Conservation (phyloP, 2,113 vertebrate species). For the Haplochromis vanheusdeni region DNA sequence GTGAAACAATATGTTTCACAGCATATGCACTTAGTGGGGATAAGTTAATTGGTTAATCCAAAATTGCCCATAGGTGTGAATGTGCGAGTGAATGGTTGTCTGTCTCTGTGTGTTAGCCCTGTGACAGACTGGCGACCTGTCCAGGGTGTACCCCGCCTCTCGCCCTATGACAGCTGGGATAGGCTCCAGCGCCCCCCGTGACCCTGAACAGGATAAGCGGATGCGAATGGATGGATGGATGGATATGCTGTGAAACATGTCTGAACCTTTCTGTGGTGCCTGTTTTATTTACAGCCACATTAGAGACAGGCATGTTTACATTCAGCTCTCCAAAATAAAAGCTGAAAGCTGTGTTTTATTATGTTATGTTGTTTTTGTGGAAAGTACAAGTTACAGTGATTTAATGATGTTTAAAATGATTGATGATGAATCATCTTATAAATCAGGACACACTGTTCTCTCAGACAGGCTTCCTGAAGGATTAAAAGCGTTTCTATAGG, state of each 20-base stretch:
- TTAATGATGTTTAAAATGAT: neutral
- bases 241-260: neutral
- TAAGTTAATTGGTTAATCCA: too few species aligned
- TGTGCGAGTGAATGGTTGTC: too few species aligned
- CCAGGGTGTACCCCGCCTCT: too few species aligned
- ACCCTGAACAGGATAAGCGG: too few species aligned
- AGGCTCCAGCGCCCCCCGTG: too few species aligned
- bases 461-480: neutral
- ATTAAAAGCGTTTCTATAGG: neutral
- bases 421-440: neutral
- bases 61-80: too few species aligned
- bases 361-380: neutral
- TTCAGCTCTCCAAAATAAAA: neutral
- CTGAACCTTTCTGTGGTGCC: neutral
- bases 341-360: neutral
- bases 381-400: neutral
- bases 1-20: too few species aligned
- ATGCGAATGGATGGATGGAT: too few species aligned
- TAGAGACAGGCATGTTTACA: neutral
- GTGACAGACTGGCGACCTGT: too few species aligned
- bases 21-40: too few species aligned
- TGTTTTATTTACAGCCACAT: neutral
- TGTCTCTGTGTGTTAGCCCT: too few species aligned
- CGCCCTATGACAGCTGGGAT: too few species aligned
- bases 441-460: neutral